Evolutionary conservation across 1,140 invertebrate species (phyloP), one percentile per base, ranked within the genome.

Genomic region (Phymastichus coffea): DNA sequence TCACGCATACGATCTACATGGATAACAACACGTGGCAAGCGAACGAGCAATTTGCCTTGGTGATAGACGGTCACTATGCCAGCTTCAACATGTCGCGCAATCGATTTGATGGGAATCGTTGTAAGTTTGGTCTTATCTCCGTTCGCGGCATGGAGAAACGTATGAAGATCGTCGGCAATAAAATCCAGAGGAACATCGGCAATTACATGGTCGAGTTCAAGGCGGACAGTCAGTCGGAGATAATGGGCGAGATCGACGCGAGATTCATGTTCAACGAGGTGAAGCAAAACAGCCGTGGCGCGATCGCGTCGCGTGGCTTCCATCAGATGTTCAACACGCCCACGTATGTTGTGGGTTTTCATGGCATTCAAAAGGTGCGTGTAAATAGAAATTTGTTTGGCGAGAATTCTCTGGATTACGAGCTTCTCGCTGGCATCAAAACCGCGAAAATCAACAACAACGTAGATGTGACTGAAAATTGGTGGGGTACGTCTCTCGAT

Each of bases 91-190:
- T 99, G 38, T 89, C 90, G 0, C 85, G 86, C 55, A 98, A 95
- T 73, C 80, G 85, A 9, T 97, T 99, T 70, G 84, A 86, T 1
- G 87, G 91, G 30, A 99, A 99, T 71, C 78, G 79, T 6, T 98
- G 95, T 67, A 86, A 87, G 54, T 82, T 76, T 9, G 93, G 97
- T 0, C 76, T 99, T 14, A 83, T 99, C 2, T 86, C 88, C 0
- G 81, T 99, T 4, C 82, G 86, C 53, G 97, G 98, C 14, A 99
- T 98, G 95, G 98, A 99, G 76, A 99, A 99, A 78, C 88, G 91
- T 67, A 84, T 98, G 77, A 81, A 86, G 23, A 90, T 98, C 60
- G 83, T 88, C 85, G 75, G 86, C 67, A 86, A 90, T 80, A 72
- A 89, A 49, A 91, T 99, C 35, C 83, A 87, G 63, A 80, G 84